Base-by-base conservation (phyloP, 2,888 invertebrate species). In the Drepana falcataria region DNA sequence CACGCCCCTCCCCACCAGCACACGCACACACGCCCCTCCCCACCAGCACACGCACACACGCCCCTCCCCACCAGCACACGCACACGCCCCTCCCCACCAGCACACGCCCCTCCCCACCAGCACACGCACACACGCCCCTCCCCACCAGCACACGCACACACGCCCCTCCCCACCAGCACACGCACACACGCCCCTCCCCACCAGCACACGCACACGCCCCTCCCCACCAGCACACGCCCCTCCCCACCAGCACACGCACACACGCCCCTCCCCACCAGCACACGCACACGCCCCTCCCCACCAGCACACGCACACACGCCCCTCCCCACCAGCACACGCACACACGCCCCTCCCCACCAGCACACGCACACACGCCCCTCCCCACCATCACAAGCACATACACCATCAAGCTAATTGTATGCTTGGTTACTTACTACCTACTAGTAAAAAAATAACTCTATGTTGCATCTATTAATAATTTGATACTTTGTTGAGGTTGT, bases 191-290 rank as follows among this genome's bases (percentile, higher is more conserved):
- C 57, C 33, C 68, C 65, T 60, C 68, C 68, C 95, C 95, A 69
- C 96, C 73, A 71, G 71, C 95, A 95, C 21, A 21, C 21, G n/a
- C 47, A 47, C 47, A 48, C 35, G n/a, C n/a, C n/a, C n/a, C n/a
- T n/a, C n/a, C n/a, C n/a, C n/a, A n/a, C n/a, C n/a, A n/a, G n/a
- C n/a, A n/a, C n/a, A 35, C 55, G 58, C 49, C 66, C 57, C 63
- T 51, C 51, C 55, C 51, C 67, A 61, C 47, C 65, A 75, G 75
- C 51, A 95, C 21, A 21, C 21, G n/a, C 47, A 47, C 47, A 48
- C 35, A 35, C 55, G 58, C 49, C 66, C 57, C 63, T 51, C 51
- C 55, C 51, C n/a, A n/a, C n/a, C n/a, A n/a, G n/a, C 69, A 54
- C 55, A 65, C 78, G 71, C 65, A 68, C 72, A 61, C 59, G 54